A percentile compares a stretch with the other conserved stretches of the same genome.
Conservation (phyloP, 2,797 vertebrate genomes). For the Sebastes variabilis region DNA sequence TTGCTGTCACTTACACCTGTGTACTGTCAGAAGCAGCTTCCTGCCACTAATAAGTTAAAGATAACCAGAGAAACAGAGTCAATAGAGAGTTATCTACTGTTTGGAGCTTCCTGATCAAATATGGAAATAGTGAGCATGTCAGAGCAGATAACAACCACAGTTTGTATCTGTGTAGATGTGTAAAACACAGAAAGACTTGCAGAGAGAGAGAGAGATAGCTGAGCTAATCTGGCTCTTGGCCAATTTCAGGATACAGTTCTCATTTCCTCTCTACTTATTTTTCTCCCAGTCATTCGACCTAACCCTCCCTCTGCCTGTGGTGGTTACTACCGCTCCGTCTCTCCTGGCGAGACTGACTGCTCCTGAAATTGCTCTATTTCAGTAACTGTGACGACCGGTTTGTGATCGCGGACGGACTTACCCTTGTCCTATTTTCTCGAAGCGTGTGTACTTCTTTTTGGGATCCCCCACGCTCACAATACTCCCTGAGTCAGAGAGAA, state of each 20-base stretch:
- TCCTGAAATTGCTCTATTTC: slow-evolving; percentile 45
- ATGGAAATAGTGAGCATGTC: slow-evolving; percentile 23
- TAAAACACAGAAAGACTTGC: slow-evolving; percentile 10
- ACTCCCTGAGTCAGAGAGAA: slow-evolving; percentile 87
- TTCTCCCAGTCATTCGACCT: slow-evolving; percentile 40
- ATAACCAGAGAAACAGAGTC: slow-evolving; percentile 30
- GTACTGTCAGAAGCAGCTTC: slow-evolving; percentile 37
- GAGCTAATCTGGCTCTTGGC: slow-evolving; percentile 54
- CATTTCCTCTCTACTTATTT: slow-evolving; percentile 63
- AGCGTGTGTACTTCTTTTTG: slow-evolving; percentile 99
- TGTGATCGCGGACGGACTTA: slow-evolving; percentile 73
- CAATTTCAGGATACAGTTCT: slow-evolving; percentile 66
- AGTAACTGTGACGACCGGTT: slow-evolving; percentile 14
- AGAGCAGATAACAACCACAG: slow-evolving; percentile 22
- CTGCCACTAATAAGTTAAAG: slow-evolving; percentile 31
- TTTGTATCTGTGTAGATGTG: slow-evolving; percentile 27
- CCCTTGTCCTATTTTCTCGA: slow-evolving; percentile 97
- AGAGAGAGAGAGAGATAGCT: slow-evolving; percentile 15
- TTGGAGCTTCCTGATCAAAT: slow-evolving; percentile 41
- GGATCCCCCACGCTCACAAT: slow-evolving; percentile 98
- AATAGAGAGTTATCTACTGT: slow-evolving; percentile 28
- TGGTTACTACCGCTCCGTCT: slow-evolving; percentile 25
- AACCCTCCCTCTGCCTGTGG: slow-evolving; percentile 28
- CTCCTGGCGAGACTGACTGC: slow-evolving; percentile 31
- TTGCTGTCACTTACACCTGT: slow-evolving; percentile 42